Evolutionary conservation across 64 coral and sea anemone genomes (phyloP).

Genomic region (Exaiptasia diaphana): DNA sequence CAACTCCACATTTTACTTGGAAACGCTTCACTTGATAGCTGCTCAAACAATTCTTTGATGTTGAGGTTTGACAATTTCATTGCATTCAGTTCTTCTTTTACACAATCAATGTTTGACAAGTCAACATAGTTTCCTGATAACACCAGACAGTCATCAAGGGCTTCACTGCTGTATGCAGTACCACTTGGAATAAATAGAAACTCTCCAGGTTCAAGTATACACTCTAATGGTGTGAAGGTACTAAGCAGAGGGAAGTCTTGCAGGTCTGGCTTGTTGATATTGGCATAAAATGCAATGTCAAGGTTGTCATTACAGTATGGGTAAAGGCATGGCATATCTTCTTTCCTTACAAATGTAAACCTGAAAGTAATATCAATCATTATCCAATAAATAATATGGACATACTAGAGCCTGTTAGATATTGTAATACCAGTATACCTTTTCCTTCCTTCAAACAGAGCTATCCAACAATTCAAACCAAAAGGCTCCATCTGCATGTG

Average conservation of each 20-base stretch:
- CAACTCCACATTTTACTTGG: conserved; percentile 34
- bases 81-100: conserved; percentile 22
- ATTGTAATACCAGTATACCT: not conserved
- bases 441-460: conserved; percentile 65
- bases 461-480: conserved; percentile 71
- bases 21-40: conserved; percentile 21
- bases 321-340: conserved; percentile 50
- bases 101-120: conserved; percentile 36
- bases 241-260: conserved; percentile 28
- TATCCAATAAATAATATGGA: no score
- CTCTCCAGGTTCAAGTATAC: conserved; percentile 42
- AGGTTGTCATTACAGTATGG: conserved; percentile 43
- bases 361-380: not conserved
- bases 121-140: conserved; percentile 60
- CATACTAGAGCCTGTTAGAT: not conserved
- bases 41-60: conserved; percentile 2
- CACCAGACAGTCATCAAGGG: conserved; percentile 52
- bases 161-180: conserved; percentile 52
- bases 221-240: conserved; percentile 8
- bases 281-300: conserved; percentile 41
- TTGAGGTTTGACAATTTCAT: conserved; percentile 25
- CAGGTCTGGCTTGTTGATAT: conserved; percentile 38
- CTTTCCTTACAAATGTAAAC: conserved; percentile 47
- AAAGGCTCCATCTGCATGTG: conserved; percentile 57
- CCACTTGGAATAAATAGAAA: conserved; percentile 53